Evolutionary conservation across 2,113 vertebrate species (phyloP).

Genomic region (Laticauda laticaudata): DNA sequence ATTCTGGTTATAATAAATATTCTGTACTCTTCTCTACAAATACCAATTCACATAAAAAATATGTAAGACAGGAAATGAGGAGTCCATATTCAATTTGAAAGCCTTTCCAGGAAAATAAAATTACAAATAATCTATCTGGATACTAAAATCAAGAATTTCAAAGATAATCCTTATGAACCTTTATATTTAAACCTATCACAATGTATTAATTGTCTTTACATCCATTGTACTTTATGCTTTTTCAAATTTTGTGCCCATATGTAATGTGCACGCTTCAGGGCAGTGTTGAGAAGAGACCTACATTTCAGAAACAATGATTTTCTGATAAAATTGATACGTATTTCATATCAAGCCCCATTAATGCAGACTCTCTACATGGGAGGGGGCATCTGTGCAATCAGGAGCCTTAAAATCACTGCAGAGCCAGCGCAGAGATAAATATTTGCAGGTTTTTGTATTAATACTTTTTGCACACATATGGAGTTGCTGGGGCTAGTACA

Average conservation of each 20-base stretch:
- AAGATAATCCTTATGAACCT: background rate
- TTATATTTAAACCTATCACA: background rate
- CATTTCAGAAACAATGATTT: background rate
- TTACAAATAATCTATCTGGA: background rate
- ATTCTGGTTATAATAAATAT: background rate
- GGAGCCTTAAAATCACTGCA: background rate
- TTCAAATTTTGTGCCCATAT: background rate
- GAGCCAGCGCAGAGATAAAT: background rate
- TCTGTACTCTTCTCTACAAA: background rate
- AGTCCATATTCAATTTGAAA: background rate
- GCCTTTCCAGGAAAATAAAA: background rate
- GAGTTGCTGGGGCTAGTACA: background rate
- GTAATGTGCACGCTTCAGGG: background rate
- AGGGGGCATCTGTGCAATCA: background rate
- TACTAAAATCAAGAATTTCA: background rate
- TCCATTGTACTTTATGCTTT: background rate
- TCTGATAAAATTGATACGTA: background rate
- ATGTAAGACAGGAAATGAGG: background rate
- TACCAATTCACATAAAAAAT: background rate
- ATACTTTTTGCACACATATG: background rate
- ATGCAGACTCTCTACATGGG: background rate
- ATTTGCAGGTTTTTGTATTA: background rate
- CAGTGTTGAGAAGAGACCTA: background rate
- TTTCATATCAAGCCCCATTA: background rate
- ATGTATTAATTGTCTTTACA: background rate